Evolutionary conservation across 2,888 invertebrate species (phyloP).

Genomic region (Junonia oenone): DNA sequence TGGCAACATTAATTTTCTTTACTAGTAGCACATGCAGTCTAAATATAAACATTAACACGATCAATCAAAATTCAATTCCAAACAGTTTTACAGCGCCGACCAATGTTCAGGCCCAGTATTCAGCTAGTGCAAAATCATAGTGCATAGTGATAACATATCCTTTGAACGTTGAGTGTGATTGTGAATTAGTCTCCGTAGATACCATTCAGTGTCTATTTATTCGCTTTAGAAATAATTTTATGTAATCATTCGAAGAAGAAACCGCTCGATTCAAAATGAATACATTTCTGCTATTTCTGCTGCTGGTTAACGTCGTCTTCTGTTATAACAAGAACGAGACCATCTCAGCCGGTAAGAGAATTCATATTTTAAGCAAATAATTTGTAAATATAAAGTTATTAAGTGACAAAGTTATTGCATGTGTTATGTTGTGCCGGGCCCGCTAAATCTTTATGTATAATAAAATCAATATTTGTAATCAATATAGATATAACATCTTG

Average conservation of each 20-base stretch:
- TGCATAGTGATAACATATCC: too few relatives aligned
- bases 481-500: neutral
- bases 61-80: neutral
- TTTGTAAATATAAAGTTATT: neutral
- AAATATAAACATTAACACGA: neutral
- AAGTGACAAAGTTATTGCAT: too few relatives aligned
- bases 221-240: too few relatives aligned
- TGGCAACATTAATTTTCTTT: neutral
- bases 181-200: too few relatives aligned
- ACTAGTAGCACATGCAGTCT: neutral
- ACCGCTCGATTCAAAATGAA: slow-evolving; percentile 9
- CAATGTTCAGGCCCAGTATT: neutral
- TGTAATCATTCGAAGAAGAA: too few relatives aligned
- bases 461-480: neutral
- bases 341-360: slow-evolving; percentile 40
- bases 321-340: slow-evolving; percentile 39
- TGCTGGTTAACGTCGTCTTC: slow-evolving; percentile 33
- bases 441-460: slow-evolving; percentile 1
- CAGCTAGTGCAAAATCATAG: neutral
- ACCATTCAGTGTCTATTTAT: too few relatives aligned
- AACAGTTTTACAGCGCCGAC: neutral
- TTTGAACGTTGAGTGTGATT: too few relatives aligned
- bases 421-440: neutral
- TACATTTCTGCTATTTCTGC: slow-evolving; percentile 24
- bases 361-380: neutral